Base-by-base conservation (phyloP, 1,140 invertebrate genomes). In the Argopecten irradians region DNA sequence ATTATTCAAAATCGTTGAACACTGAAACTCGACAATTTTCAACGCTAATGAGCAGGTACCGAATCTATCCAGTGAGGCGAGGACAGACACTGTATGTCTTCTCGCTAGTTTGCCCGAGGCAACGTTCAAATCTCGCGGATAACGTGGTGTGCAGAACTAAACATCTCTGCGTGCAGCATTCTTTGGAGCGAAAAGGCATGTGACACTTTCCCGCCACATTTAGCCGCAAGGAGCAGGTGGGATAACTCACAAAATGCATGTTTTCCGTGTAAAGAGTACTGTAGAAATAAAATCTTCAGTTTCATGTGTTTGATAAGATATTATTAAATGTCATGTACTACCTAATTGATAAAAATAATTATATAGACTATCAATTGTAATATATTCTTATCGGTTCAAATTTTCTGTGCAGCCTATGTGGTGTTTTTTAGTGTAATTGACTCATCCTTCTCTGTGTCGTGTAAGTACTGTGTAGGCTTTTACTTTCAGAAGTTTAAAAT, bases 1-100 rank as follows among this genome's bases (percentile, higher is more conserved):
- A 71, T 71, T 71, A 71, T 71, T 71, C 55, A 71, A 71, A 71
- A 71, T 71, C 55, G 55, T 28, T 71, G 55, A 71, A 71, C 55
- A 71, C 55, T 71, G 55, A 71, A 71, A 71, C 55, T 71, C 55
- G 55, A 71, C 55, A 71, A 71, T 71, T 71, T 71, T 71, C 55
- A n/a, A 28, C 55, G 5, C 55, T 71, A 71, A 71, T 71, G 55
- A 71, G 55, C 55, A 71, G 1, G 55, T 71, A 71, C 55, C 28
- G 55, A 71, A 71, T 71, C 8, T 71, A 71, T 5, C 55, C 55
- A 71, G n/a, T 71, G 55, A 71, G 55, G 55, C 55, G 55, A 71
- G 28, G 55, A 11, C 55, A 28, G n/a, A n/a, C 55, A 71, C 55
- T 71, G 55, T 71, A 71, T 71, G 55, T 71, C 55, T 71, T 71